Base-by-base conservation (phyloP, 2,113 vertebrate species). In the Meriones unguiculatus region DNA sequence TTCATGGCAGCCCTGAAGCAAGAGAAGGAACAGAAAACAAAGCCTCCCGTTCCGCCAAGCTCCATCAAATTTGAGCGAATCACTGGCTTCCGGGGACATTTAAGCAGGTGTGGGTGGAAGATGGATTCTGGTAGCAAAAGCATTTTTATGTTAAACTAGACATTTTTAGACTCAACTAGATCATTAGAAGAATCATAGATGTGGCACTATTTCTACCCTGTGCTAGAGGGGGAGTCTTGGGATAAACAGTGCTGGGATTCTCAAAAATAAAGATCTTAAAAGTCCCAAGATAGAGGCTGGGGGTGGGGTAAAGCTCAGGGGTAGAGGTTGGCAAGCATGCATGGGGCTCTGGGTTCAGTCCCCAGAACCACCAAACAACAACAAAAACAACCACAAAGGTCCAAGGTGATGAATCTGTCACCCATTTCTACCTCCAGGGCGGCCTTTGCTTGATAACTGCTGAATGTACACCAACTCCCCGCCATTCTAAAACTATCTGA, bases 101-200 rank as follows among this genome's bases (percentile, higher is more conserved):
- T 18, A 65, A 30, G 38, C 14, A 65, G 62, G 7, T n/a, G 6
- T 15, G 50, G 1, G 14, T 69, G 15, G 50, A 65, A 38, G 22
- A 69, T 46, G 30, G 18, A 41, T 41, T 57, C 38, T 10, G 28
- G 30, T 38, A 38, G n/a, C 14, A 62, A 91, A 22, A 62, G 10
- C 20, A 50, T 59, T 65, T 65, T 69, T 78, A 57, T 93, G 5
- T 25, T 62, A 73, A 78, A 20, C 1, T 54, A 11, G 75, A 67
- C 10, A 80, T 38, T 92, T 92, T 11, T 76, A 35, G 75, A 94
- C 25, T 10, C 13, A 96, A 50, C 38, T 41, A 84, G 57, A 17
- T 73, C 32, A 54, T 73, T 70, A 90, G 62, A 57, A 94, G 75
- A 93, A 82, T 72, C 59, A 82, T 5, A 96, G 12, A 64, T 46